Percentiles rank a stretch among this genome's conserved stretches.
Evolutionary conservation across 2,797 vertebrate species (phyloP).

Genomic region (Hemitrygon akajei): DNA sequence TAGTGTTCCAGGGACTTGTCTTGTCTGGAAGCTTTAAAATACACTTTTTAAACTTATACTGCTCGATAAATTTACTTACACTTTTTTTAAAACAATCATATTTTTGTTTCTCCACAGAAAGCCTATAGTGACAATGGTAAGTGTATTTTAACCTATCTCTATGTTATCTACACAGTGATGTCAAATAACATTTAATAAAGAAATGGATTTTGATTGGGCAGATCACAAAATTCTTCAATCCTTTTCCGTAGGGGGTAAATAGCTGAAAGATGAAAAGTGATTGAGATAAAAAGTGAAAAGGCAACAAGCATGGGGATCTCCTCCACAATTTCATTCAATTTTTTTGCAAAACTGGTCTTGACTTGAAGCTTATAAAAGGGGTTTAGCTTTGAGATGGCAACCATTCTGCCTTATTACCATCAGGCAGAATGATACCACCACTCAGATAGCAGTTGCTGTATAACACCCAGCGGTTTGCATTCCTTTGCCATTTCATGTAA

Average conservation of each 20-base stretch:
- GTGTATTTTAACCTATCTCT: neutral
- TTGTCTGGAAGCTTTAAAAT: neutral
- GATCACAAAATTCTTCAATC: neutral
- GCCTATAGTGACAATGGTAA: neutral
- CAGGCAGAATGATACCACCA: neutral
- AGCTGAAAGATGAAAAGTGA: too few relatives aligned
- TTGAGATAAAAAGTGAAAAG: neutral
- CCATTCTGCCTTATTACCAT: neutral
- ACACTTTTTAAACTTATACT: neutral
- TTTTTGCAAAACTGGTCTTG: neutral
- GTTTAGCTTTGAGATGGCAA: neutral
- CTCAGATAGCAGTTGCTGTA: neutral
- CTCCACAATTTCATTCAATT: neutral
- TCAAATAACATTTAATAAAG: neutral
- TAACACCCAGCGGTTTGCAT: neutral
- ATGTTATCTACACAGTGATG: neutral
- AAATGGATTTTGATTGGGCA: neutral
- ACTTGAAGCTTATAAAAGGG: neutral
- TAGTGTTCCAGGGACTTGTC: neutral
- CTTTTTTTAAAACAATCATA: neutral
- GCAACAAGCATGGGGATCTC: neutral
- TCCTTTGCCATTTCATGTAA: neutral
- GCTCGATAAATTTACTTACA: neutral
- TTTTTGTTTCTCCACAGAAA: conserved; percentile 32
- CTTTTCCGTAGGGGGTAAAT: too few relatives aligned